Conservation (phyloP, 64 coral and sea anemone species). For the Montipora capricornis region DNA sequence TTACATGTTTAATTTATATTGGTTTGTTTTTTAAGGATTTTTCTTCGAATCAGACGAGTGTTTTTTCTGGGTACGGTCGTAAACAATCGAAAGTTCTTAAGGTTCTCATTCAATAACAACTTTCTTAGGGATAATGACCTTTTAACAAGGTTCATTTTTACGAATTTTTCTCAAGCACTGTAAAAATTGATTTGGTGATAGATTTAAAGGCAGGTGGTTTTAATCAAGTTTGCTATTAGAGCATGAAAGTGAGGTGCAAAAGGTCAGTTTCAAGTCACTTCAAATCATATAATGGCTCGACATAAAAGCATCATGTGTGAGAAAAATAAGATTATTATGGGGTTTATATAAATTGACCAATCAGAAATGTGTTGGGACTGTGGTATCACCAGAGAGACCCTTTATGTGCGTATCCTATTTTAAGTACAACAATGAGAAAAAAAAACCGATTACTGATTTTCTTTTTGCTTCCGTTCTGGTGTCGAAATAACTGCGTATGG, state of each 20-base stretch:
- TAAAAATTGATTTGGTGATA: not conserved
- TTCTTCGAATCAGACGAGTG: too few species aligned
- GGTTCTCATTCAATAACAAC: not conserved
- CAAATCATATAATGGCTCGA: not conserved
- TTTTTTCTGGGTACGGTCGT: too few species aligned
- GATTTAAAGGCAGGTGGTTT: not conserved
- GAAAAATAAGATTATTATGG: not conserved
- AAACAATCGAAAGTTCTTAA: not conserved
- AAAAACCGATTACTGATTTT: not conserved
- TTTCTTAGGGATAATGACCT: not conserved
- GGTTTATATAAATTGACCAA: not conserved
- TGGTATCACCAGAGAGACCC: not conserved
- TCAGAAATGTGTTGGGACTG: not conserved
- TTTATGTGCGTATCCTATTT: not conserved
- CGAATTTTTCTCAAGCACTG: not conserved
- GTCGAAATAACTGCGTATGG: not conserved
- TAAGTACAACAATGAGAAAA: not conserved
- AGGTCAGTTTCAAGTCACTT: not conserved
- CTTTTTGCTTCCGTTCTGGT: not conserved
- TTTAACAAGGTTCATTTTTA: constrained; percentile 3
- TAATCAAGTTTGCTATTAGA: constrained; percentile 9
- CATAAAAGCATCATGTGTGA: not conserved
- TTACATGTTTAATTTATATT: too few species aligned
- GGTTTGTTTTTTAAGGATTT: too few species aligned
- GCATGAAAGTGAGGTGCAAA: not conserved